These are phyloP conservation scores for Aurelia aurita complex sp. Pacific DNA, from an alignment of 30 jellyfish, hydroid and myxozoan genomes.

Conservation along the genomic window DNA sequence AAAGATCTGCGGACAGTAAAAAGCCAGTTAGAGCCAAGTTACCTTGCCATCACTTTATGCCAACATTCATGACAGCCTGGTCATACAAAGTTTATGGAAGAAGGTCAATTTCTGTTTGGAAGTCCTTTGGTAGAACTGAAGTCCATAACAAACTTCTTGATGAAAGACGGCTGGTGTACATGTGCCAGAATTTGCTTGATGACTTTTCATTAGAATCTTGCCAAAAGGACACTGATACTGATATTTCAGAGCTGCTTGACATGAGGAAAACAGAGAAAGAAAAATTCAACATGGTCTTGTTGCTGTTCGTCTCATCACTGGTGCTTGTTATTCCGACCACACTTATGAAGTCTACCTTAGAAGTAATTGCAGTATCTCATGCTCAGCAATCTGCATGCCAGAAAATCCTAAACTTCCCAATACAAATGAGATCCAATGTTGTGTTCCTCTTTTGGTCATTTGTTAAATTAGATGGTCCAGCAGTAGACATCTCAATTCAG, in stretches of 20 bases:
- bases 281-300: conserved; percentile 35
- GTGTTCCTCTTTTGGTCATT: conserved; percentile 23
- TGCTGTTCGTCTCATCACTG: conserved; percentile 34
- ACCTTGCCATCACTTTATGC: conserved; percentile 39
- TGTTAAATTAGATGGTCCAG: conserved; percentile 22
- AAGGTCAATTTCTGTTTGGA: conserved; percentile 25
- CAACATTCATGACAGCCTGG: conserved; percentile 43
- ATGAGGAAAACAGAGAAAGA: conserved; percentile 2
- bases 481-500: conserved; percentile 7
- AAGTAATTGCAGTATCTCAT: conserved; percentile 14
- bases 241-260: background rate
- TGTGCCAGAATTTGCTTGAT: conserved; percentile 11
- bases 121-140: conserved; percentile 46
- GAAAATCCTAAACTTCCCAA: conserved; percentile 15
- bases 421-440: conserved; percentile 36
- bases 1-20: conserved; percentile 31
- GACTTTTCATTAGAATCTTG: conserved; percentile 35
- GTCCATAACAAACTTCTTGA: conserved; percentile 35
- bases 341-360: conserved; percentile 24
- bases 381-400: conserved; percentile 11
- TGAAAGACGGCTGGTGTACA: conserved; percentile 23
- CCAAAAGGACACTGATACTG: background rate
- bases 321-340: conserved; percentile 27
- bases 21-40: conserved; percentile 51
- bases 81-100: conserved; percentile 14